These are phyloP conservation scores for Panagrolaimus sp. DNA, from an alignment of 1,140 invertebrate species.

Conservation along the genomic window DNA sequence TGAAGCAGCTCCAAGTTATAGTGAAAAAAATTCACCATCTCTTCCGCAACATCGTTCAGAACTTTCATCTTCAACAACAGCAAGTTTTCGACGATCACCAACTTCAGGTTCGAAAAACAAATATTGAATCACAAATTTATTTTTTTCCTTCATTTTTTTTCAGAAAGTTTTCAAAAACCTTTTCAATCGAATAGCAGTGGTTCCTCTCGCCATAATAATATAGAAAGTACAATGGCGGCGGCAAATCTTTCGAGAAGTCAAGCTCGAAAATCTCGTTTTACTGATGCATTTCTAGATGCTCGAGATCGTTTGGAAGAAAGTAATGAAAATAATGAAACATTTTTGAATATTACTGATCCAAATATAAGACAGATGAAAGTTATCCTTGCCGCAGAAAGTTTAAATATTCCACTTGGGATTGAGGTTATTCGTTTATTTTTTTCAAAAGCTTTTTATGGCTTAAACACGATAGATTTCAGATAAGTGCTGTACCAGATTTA, in stretches of 20 bases:
- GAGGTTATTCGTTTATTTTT: not conserved
- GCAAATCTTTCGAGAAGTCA: not conserved
- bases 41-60: not conserved
- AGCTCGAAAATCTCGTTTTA: slow-evolving; percentile 9
- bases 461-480: not conserved
- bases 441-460: not conserved
- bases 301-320: slow-evolving; percentile 1
- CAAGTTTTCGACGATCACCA: slow-evolving; percentile 5
- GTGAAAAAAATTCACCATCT: not conserved
- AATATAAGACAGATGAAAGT: not conserved
- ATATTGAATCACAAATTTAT: too few species aligned
- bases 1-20: not conserved
- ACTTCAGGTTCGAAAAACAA: not conserved
- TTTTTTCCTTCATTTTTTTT: too few species aligned
- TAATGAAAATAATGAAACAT: not conserved
- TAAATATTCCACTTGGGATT: slow-evolving; percentile 7
- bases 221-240: too few species aligned
- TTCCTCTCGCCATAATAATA: too few species aligned
- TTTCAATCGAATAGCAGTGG: too few species aligned
- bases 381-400: not conserved
- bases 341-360: not conserved
- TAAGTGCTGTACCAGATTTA: slow-evolving; percentile 3
- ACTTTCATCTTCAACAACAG: not conserved
- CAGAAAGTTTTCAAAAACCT: too few species aligned
- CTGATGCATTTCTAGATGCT: not conserved